A percentile compares a stretch with the other conserved stretches of the same genome.
Conservation (phyloP, 2,888 invertebrate species). For the Crepidodera aurea region DNA sequence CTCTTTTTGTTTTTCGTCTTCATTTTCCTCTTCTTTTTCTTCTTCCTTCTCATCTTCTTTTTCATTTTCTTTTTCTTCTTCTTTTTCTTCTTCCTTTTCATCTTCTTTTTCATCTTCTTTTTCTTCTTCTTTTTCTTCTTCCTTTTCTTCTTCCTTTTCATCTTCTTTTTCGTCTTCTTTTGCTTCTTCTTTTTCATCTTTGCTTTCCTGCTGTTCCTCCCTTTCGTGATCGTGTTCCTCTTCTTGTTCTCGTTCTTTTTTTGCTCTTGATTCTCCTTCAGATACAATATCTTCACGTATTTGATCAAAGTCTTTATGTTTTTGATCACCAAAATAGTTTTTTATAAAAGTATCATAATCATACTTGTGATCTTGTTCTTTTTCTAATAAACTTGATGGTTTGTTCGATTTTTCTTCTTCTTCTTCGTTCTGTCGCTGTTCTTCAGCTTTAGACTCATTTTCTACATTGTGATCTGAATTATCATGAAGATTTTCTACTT, state of each 20-base stretch:
- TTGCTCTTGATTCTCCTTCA: conserved; percentile 30
- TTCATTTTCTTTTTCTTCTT: conserved; percentile 33
- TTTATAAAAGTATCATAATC: conserved; percentile 35
- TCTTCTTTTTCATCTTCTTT: conserved; percentile 16
- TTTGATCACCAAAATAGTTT: conserved; percentile 34
- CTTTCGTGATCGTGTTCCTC: not conserved
- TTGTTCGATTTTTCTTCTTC: conserved; percentile 18
- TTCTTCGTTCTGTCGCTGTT: conserved; percentile 9
- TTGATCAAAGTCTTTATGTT: conserved; percentile 31
- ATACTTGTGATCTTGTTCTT: conserved; percentile 32
- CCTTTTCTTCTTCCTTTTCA: conserved; percentile 1
- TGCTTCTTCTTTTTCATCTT: conserved; percentile 28
- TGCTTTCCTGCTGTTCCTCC: conserved; percentile 19
- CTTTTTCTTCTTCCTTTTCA: conserved; percentile 30
- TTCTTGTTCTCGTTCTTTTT: conserved; percentile 12
- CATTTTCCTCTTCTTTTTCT: conserved; percentile 18
- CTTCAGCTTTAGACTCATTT: conserved; percentile 8
- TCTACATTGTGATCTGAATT: conserved; percentile 18
- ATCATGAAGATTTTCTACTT: conserved; percentile 33
- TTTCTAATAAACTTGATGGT: conserved; percentile 24
- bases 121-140: conserved; percentile 33
- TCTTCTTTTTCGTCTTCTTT: conserved; percentile 30
- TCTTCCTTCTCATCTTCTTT: conserved; percentile 2
- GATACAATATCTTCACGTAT: conserved; percentile 32
- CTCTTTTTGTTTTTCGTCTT: conserved; percentile 28